Evolutionary conservation across 1,140 invertebrate species (phyloP), one percentile per base, ranked within the genome.

Genomic region (Sycophila sp.): DNA sequence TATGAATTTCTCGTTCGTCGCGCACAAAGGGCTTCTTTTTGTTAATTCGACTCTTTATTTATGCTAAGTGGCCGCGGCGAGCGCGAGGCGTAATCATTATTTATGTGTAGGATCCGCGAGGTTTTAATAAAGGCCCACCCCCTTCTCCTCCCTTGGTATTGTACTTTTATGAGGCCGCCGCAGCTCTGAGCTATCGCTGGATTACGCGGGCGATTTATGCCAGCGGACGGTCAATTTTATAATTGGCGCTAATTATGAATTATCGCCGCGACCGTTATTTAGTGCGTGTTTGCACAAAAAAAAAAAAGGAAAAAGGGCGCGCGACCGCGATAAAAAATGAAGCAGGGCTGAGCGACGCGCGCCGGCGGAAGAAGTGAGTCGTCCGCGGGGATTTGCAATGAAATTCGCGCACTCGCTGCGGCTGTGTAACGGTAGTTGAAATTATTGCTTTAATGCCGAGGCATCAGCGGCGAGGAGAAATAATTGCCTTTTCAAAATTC

Each of bases 41-140:
- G 11, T 47, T 62, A 17, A 36, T 71, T 71, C 62, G 53, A 36
- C 28, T 36, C 34, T 56, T 56, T 56, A 56, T 56, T 56, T 56
- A 56, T 56, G 53, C 53, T 56, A 56, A 56, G 53, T 56, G 53
- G n/a, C n/a, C n/a, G n/a, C n/a, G n/a, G 53, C 15, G 49, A 10
- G 53, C 30, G 15, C 1, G 30, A 0, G 19, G 58, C 22, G 24
- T 45, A 40, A 63, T 40, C 30, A 28, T 47, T 49, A 63, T 63
- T 49, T 63, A 49, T 49, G 30, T 36, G 10, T 30, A 30, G 53
- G 6, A 36, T 55, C 15, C 30, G 53, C 28, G 53, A 56, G 53
- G 28, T 56, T 56, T 56, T 56, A 30, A 36, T 36, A 36, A 32
- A 36, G 22, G n/a, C n/a, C n/a, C n/a, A n/a, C n/a, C n/a, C n/a